Evolutionary conservation across 1,140 invertebrate species (phyloP), one percentile per base, ranked within the genome.

Genomic region (Aphis craccivora): DNA sequence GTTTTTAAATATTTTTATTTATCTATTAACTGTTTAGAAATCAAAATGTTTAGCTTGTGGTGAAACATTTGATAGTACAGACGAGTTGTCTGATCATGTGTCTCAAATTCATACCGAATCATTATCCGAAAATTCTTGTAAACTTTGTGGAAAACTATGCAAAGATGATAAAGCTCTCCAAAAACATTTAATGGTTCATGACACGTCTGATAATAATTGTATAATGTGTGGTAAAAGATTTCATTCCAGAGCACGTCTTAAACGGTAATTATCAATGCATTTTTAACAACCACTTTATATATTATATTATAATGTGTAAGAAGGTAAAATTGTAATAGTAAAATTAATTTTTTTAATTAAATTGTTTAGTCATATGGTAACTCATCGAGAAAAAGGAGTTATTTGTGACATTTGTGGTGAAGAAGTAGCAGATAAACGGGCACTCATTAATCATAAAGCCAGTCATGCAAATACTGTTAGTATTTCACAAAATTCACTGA

Each of bases 341-440:
- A 35, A 35, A 53, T 55, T 40, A 23, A 5, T 93, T 94, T 91
- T 84, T 45, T 45, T 45, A 45, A 51, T 51, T 51, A 14, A 14
- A 37, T 43, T 87, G 94, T 94, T 76, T 76, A 94, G 94, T 83
- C 94, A 95, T 89, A 94, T 94, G 94, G 23, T 94, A 37, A 94
- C 94, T 35, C 94, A 94, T 94, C 60, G 94, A 84, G 94, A 94
- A 76, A 94, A 94, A 93, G 94, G 93, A 20, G 93, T 94, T 53
- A 22, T 81, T 86, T 97, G 97, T 94, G 96, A 97, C 91, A 97
- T 97, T 37, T 97, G 97, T 93, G 97, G 97, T 14, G 97, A 97
- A 94, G 96, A 97, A 94, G 97, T 97, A 93, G 96, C 97, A 4
- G 97, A 97, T 94, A 97, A 97, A 1, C 95, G 97, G 48, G 96